phyloP scores from a whole-genome alignment of 2,113 vertebrate genomes.

The Cephalopholis sonnerati region DNA sequence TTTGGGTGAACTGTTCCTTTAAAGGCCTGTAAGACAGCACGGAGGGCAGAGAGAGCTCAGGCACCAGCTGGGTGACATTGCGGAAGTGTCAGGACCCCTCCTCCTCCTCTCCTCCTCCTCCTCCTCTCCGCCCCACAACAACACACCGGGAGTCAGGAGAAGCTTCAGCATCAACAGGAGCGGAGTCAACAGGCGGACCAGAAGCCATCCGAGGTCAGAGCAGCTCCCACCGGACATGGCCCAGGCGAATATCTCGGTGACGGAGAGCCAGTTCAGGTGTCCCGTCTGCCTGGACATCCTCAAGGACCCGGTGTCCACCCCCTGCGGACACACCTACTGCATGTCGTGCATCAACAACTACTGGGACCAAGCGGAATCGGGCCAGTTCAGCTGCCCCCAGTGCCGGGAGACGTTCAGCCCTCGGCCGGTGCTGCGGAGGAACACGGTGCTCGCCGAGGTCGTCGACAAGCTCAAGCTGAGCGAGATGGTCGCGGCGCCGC shows the following conservation, averaged over 20 bases:
- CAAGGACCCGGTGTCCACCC: conserved; percentile 81
- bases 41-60: conserved; percentile 9
- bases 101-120: not conserved
- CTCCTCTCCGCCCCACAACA: conserved; percentile 38
- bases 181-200: not conserved
- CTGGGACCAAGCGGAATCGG: conserved; percentile 77
- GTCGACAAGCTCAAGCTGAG: conserved; percentile 74
- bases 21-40: conserved; percentile 7
- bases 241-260: conserved; percentile 80
- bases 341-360: conserved; percentile 79
- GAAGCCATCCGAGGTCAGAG: not conserved
- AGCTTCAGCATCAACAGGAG: not conserved
- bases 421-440: conserved; percentile 80
- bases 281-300: conserved; percentile 82
- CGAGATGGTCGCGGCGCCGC: conserved; percentile 20
- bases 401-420: conserved; percentile 79
- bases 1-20: conserved; percentile 19
- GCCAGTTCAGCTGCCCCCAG: conserved; percentile 75
- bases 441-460: conserved; percentile 82
- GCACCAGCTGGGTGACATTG: conserved; percentile 1
- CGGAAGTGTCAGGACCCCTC: conserved; percentile 32
- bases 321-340: conserved; percentile 85
- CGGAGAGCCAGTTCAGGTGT: conserved; percentile 81
- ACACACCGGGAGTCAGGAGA: not conserved
- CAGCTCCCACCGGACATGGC: conserved; percentile 60